Percentiles rank a stretch among this genome's conserved stretches.
These are phyloP conservation scores for Tragopan temminckii DNA, from an alignment of 2,797 vertebrate species.

Conservation along the genomic window DNA sequence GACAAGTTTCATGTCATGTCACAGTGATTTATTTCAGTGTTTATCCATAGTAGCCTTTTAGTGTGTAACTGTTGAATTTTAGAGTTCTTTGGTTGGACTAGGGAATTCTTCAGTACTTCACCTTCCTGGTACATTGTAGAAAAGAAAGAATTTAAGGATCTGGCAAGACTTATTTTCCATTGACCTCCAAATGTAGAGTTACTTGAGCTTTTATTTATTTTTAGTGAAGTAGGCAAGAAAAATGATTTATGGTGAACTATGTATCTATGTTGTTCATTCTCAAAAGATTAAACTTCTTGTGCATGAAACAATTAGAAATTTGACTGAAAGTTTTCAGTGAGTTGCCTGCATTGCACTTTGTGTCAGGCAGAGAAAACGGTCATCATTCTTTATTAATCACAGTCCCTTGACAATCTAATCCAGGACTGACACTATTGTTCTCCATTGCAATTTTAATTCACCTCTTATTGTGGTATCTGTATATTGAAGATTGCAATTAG, in stretches of 20 bases:
- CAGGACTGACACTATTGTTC: neutral
- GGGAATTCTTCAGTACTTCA: neutral
- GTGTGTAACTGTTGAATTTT: neutral
- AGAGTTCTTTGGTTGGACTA: neutral
- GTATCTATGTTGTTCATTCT: neutral
- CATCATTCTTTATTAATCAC: neutral
- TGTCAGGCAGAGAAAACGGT: neutral
- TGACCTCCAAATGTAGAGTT: neutral
- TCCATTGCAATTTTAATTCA: neutral
- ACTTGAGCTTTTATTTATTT: neutral
- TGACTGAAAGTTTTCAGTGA: neutral
- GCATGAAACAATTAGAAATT: neutral
- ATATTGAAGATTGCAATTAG: neutral
- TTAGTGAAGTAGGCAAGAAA: neutral
- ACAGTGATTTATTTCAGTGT: neutral
- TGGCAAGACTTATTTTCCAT: neutral
- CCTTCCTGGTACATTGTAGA: neutral
- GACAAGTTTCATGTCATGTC: neutral
- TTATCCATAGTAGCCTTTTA: neutral
- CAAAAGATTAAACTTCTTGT: neutral
- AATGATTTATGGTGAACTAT: neutral
- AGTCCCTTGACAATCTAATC: neutral
- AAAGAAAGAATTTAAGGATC: neutral
- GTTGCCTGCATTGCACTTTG: neutral
- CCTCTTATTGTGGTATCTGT: neutral